Evolutionary conservation across 2,113 vertebrate genomes (phyloP).

Genomic region (Ahaetulla prasina): DNA sequence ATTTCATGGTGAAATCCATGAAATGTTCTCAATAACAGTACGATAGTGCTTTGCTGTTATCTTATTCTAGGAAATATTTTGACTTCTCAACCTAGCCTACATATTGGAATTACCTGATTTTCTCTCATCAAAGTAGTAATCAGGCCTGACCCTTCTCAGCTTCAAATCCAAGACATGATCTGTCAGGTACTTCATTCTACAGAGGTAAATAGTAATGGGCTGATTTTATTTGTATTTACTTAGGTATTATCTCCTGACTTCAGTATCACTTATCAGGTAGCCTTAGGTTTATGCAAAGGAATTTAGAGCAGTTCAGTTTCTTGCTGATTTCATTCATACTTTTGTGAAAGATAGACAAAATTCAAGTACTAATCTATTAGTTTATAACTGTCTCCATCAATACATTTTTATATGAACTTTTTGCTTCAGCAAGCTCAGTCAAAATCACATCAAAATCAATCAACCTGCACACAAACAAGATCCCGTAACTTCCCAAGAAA

Average conservation of each 20-base stretch:
- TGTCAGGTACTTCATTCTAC: neutral
- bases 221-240: neutral
- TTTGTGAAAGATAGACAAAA: constrained; percentile 11
- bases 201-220: neutral
- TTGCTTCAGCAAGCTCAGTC: neutral
- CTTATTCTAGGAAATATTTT: neutral
- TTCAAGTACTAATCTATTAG: neutral
- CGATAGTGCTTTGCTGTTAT: neutral
- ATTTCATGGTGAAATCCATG: neutral
- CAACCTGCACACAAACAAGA: neutral
- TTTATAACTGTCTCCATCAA: neutral
- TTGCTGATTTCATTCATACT: neutral
- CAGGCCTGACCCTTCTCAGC: neutral
- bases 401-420: constrained; percentile 3
- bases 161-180: neutral
- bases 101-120: neutral
- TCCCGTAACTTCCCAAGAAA: neutral
- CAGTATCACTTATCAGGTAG: neutral
- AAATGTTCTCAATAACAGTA: neutral
- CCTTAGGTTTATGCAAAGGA: neutral
- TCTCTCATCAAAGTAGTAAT: neutral
- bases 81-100: neutral
- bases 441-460: neutral
- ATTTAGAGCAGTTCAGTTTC: neutral
- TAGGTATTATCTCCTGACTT: neutral